Conservation (phyloP, 2,113 vertebrate genomes). For the Nycticryphes semicollaris region DNA sequence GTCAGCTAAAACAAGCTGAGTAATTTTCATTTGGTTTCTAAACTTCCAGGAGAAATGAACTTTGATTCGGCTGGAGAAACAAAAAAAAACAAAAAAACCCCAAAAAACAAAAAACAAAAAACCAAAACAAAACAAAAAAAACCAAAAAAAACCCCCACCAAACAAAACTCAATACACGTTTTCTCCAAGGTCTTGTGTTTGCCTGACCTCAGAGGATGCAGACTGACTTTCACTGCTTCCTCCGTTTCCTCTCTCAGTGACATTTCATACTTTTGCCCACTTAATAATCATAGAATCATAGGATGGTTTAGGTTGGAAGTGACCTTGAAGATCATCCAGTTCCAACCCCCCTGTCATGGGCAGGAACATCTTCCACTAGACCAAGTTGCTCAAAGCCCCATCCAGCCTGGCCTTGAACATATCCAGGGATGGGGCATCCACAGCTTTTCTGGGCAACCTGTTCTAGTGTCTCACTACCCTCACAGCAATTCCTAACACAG, state of each 20-base stretch:
- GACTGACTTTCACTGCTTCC: not conserved
- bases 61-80: not conserved
- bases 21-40: slow-evolving; percentile 5
- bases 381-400: too few species aligned
- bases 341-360: too few species aligned
- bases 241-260: not conserved
- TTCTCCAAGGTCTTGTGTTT: not conserved
- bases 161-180: accelerated
- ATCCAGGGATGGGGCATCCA: too few species aligned
- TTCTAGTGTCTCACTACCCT: too few species aligned
- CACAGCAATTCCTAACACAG: too few species aligned
- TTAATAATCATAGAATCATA: not conserved
- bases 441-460: too few species aligned
- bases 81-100: not conserved
- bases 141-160: not conserved
- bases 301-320: too few species aligned
- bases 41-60: not conserved
- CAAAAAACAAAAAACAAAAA: not conserved
- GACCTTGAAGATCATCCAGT: too few species aligned
- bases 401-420: too few species aligned
- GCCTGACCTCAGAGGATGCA: not conserved
- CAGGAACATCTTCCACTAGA: too few species aligned
- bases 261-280: not conserved
- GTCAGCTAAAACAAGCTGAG: slow-evolving; percentile 9
- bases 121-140: not conserved